phyloP scores from a whole-genome alignment of 2,888 invertebrate genomes.

The Himalopsyche tibetana region DNA sequence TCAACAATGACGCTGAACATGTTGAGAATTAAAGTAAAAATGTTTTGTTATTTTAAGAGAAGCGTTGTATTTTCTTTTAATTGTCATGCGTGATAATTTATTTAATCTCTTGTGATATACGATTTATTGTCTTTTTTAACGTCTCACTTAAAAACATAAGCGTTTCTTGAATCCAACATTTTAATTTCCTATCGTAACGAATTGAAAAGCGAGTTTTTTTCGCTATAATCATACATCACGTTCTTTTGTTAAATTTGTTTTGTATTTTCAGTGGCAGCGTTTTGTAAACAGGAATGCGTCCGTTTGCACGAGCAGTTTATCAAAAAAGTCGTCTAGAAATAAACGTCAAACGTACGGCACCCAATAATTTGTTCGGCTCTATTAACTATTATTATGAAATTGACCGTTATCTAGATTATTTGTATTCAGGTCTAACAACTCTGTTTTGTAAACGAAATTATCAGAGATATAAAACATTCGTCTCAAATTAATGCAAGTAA shows the following conservation, averaged over 20 bases:
- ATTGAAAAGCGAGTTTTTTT: conserved; percentile 21
- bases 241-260: conserved; percentile 8
- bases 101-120: conserved; percentile 31
- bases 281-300: conserved; percentile 34
- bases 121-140: conserved; percentile 23
- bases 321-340: conserved; percentile 12
- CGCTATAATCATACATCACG: conserved; percentile 16
- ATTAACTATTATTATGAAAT: neutral
- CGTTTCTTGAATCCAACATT: neutral
- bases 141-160: conserved; percentile 29
- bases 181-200: conserved; percentile 34
- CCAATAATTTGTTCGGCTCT: conserved; percentile 20
- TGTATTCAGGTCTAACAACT: no score
- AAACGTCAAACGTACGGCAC: neutral
- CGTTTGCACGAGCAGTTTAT: neutral
- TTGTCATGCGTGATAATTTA: conserved; percentile 34
- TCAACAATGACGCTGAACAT: neutral
- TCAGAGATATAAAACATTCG: no score
- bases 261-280: conserved; percentile 17
- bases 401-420: conserved; percentile 6
- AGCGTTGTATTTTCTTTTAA: conserved; percentile 2
- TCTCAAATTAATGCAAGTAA: no score
- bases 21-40: neutral
- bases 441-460: no score
- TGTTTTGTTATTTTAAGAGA: conserved; percentile 12